Evolutionary conservation across 2,797 vertebrate species (phyloP).

Genomic region (Anas georgica): DNA sequence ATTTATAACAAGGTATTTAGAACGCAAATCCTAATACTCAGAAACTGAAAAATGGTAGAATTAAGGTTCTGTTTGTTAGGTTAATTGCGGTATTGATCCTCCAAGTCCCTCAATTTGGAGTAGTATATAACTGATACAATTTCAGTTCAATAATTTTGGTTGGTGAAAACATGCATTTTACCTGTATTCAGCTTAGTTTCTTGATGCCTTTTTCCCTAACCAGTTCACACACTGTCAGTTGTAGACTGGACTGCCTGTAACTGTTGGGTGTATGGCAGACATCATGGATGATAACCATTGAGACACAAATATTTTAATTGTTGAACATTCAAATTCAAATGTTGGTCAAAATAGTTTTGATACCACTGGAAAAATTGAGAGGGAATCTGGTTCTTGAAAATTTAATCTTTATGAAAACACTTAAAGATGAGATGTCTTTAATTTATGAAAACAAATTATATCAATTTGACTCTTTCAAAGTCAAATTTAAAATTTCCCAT

Average conservation of each 20-base stretch:
- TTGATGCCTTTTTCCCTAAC: background rate
- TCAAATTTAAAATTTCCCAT: background rate
- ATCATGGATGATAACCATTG: background rate
- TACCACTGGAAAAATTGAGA: background rate
- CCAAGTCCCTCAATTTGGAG: background rate
- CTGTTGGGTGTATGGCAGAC: background rate
- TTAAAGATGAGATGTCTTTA: background rate
- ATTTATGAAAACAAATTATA: background rate
- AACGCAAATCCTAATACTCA: background rate
- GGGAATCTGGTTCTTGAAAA: background rate
- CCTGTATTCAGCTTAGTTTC: background rate
- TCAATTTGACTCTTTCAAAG: background rate
- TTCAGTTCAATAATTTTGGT: background rate
- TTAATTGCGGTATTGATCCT: background rate
- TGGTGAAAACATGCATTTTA: accelerated
- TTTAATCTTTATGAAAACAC: background rate
- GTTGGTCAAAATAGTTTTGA: background rate
- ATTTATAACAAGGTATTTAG: background rate
- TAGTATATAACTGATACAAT: too few relatives aligned
- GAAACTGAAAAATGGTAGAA: background rate
- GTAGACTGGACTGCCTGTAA: background rate
- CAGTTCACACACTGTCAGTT: background rate
- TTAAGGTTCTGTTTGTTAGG: background rate
- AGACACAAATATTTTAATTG: background rate
- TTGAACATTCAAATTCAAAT: background rate